Evolutionary conservation across 2,113 vertebrate species (phyloP).

Genomic region (Vicugna pacos): DNA sequence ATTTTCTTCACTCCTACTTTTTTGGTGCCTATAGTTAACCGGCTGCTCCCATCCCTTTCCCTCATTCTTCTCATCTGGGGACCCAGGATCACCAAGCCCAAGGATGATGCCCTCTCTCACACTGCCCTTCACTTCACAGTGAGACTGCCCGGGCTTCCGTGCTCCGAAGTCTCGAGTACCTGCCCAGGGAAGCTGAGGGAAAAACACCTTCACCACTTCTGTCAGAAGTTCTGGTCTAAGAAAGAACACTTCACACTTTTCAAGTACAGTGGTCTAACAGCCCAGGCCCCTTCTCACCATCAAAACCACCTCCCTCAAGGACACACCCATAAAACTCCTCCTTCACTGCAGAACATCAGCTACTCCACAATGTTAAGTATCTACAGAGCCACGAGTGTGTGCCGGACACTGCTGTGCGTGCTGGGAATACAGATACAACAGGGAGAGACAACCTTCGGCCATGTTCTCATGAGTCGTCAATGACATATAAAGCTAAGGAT

Average conservation of each 20-base stretch:
- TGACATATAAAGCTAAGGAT: not conserved
- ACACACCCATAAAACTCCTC: not conserved
- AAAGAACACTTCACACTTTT: not conserved
- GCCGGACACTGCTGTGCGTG: not conserved
- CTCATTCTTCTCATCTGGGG: not conserved
- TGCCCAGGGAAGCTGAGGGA: not conserved
- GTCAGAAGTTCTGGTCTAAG: not conserved
- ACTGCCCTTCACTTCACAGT: not conserved
- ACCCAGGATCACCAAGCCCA: not conserved
- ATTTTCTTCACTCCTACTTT: not conserved
- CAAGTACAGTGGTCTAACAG: not conserved
- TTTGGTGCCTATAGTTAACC: not conserved
- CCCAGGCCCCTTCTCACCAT: not conserved
- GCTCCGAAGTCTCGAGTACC: not conserved
- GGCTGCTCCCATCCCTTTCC: not conserved
- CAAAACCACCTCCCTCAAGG: not conserved
- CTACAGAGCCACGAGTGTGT: fast-evolving
- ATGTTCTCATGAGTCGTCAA: not conserved
- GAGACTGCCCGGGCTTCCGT: not conserved
- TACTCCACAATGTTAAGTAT: too few relatives aligned
- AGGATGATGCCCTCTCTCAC: too few relatives aligned
- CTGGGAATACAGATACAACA: not conserved
- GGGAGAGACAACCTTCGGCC: not conserved
- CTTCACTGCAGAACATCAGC: not conserved
- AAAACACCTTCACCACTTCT: not conserved